Conservation (phyloP, 2,888 invertebrate genomes). For the Blomia tropicalis region DNA sequence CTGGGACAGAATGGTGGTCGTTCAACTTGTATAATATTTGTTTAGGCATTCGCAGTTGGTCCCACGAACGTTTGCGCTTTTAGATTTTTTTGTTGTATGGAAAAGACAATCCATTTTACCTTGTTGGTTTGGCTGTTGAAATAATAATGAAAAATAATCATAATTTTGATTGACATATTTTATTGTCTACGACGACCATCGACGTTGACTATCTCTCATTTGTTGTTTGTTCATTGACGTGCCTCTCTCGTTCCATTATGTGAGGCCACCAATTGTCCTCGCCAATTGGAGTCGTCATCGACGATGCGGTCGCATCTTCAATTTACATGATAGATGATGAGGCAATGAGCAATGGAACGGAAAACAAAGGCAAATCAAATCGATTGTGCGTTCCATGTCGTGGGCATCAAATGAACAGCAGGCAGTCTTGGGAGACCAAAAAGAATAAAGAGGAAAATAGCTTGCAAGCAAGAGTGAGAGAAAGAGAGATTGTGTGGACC, state of each 20-base stretch:
- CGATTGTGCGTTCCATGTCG: not conserved
- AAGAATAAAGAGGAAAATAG: not conserved
- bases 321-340: no score
- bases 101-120: not conserved
- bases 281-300: no score
- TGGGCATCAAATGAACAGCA: constrained; percentile 6
- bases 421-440: not conserved
- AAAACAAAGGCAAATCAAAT: constrained; percentile 14
- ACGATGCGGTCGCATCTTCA: no score
- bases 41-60: no score
- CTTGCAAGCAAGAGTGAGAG: no score
- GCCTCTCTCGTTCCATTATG: not conserved
- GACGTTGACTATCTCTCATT: not conserved
- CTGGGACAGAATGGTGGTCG: not conserved
- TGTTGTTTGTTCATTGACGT: not conserved
- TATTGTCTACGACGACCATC: not conserved
- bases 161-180: constrained; percentile 7
- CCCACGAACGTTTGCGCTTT: no score
- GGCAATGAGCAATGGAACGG: constrained; percentile 1
- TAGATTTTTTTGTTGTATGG: not conserved
- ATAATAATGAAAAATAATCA: no score
- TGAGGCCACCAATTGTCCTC: no score
- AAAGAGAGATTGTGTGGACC: not conserved
- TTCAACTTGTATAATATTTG: no score
- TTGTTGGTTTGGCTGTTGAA: no score